These are phyloP conservation scores for Patagioenas fasciata DNA, from an alignment of 2,113 vertebrate species.

Conservation along the genomic window DNA sequence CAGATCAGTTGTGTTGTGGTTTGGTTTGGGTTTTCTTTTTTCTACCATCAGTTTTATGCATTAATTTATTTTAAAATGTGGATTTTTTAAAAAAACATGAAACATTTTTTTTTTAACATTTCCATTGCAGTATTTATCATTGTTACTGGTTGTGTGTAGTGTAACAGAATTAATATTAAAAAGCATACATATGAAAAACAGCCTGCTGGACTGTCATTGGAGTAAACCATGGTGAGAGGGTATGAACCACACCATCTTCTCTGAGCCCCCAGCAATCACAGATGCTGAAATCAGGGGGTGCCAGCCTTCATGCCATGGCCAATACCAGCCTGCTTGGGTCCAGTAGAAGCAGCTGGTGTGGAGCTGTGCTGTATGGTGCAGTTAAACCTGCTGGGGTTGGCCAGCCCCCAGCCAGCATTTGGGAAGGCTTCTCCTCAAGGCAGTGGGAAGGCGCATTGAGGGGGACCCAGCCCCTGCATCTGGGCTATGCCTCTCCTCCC, in stretches of 20 bases:
- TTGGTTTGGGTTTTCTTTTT: constrained; percentile 64
- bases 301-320: no score
- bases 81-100: constrained; percentile 74
- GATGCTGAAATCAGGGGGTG: background rate
- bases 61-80: constrained; percentile 89
- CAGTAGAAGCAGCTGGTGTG: background rate
- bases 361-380: background rate
- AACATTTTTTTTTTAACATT: constrained; percentile 87
- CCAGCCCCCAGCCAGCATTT: background rate
- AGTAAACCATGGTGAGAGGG: accelerated
- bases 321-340: background rate
- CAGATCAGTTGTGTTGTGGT: constrained; percentile 64
- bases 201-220: background rate
- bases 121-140: constrained; percentile 95
- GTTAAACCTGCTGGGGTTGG: accelerated
- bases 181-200: constrained; percentile 77
- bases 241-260: background rate
- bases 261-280: background rate
- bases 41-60: constrained; percentile 80
- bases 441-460: accelerated
- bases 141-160: constrained; percentile 95
- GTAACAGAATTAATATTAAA: constrained; percentile 89
- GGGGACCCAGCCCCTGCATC: background rate
- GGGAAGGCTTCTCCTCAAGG: background rate
- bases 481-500: background rate